These are phyloP conservation scores for Boloria euphrosyne DNA, from an alignment of 2,888 invertebrate species.

Conservation along the genomic window DNA sequence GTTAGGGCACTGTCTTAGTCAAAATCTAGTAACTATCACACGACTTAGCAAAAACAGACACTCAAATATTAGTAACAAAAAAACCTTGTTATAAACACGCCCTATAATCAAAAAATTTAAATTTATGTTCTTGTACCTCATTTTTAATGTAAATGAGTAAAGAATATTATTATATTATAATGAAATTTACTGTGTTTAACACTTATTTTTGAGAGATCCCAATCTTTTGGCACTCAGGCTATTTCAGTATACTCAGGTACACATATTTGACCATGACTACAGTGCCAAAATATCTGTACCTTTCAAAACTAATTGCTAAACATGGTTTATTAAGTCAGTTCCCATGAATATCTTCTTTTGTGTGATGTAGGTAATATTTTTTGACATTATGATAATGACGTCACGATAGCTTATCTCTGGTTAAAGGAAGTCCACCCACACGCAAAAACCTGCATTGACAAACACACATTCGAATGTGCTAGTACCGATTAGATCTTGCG, in stretches of 20 bases:
- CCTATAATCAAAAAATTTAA: not conserved
- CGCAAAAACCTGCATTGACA: conserved; percentile 9
- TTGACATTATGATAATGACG: not conserved
- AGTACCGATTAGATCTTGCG: not conserved
- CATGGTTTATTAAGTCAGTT: too few relatives aligned
- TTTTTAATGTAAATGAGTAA: too few relatives aligned
- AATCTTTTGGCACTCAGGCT: too few relatives aligned
- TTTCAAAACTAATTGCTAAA: too few relatives aligned
- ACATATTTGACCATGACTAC: too few relatives aligned
- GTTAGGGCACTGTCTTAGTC: conserved; percentile 15
- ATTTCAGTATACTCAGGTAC: too few relatives aligned
- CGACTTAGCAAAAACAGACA: conserved; percentile 20
- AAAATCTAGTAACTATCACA: conserved; percentile 13
- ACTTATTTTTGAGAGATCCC: too few relatives aligned
- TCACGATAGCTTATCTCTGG: conserved; percentile 10
- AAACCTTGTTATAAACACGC: not conserved
- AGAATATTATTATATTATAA: too few relatives aligned
- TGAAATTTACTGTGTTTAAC: too few relatives aligned
- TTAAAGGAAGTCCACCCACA: conserved; percentile 25
- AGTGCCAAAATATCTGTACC: too few relatives aligned
- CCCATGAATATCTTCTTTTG: too few relatives aligned
- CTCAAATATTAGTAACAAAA: conserved; percentile 21
- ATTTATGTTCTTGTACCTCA: too few relatives aligned
- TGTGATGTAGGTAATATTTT: not conserved
- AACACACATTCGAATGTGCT: conserved; percentile 8